Conservation (phyloP, 2,797 vertebrate species). For the Chrysocyon brachyurus region DNA sequence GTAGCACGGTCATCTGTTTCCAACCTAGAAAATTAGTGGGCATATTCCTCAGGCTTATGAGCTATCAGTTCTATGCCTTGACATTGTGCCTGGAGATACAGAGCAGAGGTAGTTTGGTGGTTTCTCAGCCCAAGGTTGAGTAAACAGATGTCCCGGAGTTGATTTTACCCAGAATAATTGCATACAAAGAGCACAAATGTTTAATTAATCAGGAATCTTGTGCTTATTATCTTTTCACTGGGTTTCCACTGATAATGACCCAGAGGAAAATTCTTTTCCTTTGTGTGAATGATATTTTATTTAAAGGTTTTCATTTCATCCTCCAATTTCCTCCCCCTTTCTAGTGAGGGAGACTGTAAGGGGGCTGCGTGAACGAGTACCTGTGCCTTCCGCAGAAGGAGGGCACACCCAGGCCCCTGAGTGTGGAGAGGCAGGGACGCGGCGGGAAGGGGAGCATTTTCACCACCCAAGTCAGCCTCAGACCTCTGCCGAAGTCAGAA, state of each 20-base stretch:
- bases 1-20: conserved; percentile 26
- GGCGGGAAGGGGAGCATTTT: neutral
- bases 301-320: conserved; percentile 86
- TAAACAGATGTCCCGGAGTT: conserved; percentile 86
- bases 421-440: rapidly evolving
- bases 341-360: conserved; percentile 69
- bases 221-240: conserved; percentile 88
- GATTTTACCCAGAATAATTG: conserved; percentile 86
- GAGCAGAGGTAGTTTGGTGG: neutral
- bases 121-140: conserved; percentile 77
- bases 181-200: conserved; percentile 87
- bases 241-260: conserved; percentile 89
- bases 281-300: conserved; percentile 89
- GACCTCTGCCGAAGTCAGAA: conserved; percentile 75
- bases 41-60: neutral
- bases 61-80: neutral
- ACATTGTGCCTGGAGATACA: conserved; percentile 63
- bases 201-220: conserved; percentile 90
- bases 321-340: conserved; percentile 75
- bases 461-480: neutral
- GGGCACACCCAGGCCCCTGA: neutral
- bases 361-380: conserved; percentile 23
- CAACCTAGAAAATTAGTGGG: conserved; percentile 59
- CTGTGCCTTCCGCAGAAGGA: conserved; percentile 61
- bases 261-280: conserved; percentile 89